These are phyloP conservation scores for Spodoptera littoralis DNA, from an alignment of 2,888 invertebrate genomes.

Conservation along the genomic window DNA sequence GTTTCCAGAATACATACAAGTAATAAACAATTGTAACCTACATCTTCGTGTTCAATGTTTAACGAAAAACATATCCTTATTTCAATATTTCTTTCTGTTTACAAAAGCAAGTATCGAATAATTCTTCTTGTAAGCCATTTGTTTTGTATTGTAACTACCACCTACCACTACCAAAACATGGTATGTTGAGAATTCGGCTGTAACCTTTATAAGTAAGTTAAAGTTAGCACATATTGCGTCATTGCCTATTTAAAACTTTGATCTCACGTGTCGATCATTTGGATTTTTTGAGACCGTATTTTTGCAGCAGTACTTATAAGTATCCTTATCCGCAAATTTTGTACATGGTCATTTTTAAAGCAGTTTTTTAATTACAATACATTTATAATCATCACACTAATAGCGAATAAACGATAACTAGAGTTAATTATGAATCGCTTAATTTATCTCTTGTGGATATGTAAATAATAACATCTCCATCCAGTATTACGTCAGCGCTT, in stretches of 20 bases:
- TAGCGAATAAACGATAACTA: no score
- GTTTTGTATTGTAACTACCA: conserved; percentile 5
- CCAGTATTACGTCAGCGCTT: conserved; percentile 47
- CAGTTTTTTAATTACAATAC: conserved; percentile 11
- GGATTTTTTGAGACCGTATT: conserved; percentile 8
- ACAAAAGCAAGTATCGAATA: conserved; percentile 3
- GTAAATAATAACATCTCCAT: conserved; percentile 42
- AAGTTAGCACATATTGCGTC: conserved; percentile 45
- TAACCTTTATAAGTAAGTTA: conserved; percentile 34
- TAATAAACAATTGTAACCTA: not conserved
- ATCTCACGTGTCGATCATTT: conserved; percentile 32
- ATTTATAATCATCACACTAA: conserved; percentile 2
- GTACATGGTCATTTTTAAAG: conserved; percentile 10
- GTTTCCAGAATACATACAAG: conserved; percentile 8
- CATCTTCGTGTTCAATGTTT: conserved; percentile 19
- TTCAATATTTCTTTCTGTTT: conserved; percentile 1
- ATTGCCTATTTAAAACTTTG: conserved; percentile 36
- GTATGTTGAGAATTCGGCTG: conserved; percentile 23
- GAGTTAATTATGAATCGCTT: conserved; percentile 19
- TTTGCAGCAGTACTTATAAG: conserved; percentile 4
- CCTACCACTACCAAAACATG: not conserved
- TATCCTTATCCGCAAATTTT: conserved; percentile 26
- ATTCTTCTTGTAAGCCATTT: conserved; percentile 16
- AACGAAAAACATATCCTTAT: no score
- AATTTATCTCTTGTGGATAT: conserved; percentile 26